Evolutionary conservation across 2,113 vertebrate species (phyloP), one percentile per base, ranked within the genome.

Genomic region (Siniperca knerii): DNA sequence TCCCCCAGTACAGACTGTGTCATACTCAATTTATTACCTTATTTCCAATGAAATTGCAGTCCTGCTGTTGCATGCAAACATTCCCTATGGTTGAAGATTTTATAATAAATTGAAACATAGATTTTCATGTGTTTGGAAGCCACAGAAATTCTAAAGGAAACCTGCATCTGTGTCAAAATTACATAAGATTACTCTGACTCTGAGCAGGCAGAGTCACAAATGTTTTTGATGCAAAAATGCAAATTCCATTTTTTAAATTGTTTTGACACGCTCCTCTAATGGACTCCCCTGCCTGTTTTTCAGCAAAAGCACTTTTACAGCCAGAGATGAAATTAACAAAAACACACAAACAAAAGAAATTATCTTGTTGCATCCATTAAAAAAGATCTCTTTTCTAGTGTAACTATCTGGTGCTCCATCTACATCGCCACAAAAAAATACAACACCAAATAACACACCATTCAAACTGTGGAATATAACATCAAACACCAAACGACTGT

Each of bases 21-120:
- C 79, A 66, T 35, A 70, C 65, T 77, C 73, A 84, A 78, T 90
- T 85, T 90, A 86, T 87, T 48, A 83, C 71, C 54, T 77, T 57
- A 77, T 84, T 87, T 87, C 50, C 57, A 66, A 46, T 73, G 44
- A 89, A 78, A 90, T 67, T 88, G 54, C 48, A 0, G 65, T 89
- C 68, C 71, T 57, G 83, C 72, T 58, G 37, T 55, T 61, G 50
- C 66, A 79, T 77, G 74, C 78, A 89, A 83, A 82, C 71, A 75
- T 68, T 72, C 64, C 66, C 55, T 20, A 2, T 42, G 79, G 65
- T 46, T 88, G 54, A 74, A 85, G 54, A 74, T 83, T 81, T 87
- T 72, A 70, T 70, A 81, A 76, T 65, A 69, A 76, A 86, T 48
- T 58, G 73, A 75, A 71, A 78, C 54, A 29, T 37, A 50, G 42